Percentiles rank a stretch among this genome's conserved stretches.
phyloP scores from a whole-genome alignment of 2,113 vertebrate species.

The Camelus dromedarius region DNA sequence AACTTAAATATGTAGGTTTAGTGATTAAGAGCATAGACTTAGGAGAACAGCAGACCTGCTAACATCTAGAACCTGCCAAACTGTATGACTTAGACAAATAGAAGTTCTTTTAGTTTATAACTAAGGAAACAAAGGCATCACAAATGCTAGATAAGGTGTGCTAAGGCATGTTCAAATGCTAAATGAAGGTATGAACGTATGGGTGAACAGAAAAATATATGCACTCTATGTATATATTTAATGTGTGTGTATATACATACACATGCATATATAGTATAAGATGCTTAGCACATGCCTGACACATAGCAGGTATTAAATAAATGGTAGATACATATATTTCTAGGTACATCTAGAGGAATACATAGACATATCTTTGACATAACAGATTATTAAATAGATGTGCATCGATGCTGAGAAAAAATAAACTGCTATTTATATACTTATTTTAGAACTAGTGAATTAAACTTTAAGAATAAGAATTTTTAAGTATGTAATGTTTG shows the following conservation, averaged over 20 bases:
- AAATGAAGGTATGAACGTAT: background rate
- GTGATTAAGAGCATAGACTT: background rate
- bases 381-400: background rate
- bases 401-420: background rate
- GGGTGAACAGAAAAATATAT: background rate
- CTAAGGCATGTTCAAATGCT: background rate
- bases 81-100: background rate
- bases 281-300: background rate
- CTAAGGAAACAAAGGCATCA: background rate
- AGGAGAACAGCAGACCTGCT: background rate
- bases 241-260: background rate
- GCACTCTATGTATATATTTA: background rate
- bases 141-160: background rate
- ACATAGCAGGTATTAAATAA: background rate
- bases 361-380: background rate
- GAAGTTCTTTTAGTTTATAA: background rate
- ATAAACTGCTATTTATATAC: background rate
- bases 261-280: background rate
- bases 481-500: background rate
- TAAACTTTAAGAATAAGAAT: background rate
- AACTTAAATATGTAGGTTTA: background rate
- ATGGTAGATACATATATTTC: background rate
- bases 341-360: background rate
- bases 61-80: background rate
- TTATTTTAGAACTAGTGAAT: background rate